Evolutionary conservation across 2,888 invertebrate species (phyloP).

Genomic region (Lasioglossum villosulum): DNA sequence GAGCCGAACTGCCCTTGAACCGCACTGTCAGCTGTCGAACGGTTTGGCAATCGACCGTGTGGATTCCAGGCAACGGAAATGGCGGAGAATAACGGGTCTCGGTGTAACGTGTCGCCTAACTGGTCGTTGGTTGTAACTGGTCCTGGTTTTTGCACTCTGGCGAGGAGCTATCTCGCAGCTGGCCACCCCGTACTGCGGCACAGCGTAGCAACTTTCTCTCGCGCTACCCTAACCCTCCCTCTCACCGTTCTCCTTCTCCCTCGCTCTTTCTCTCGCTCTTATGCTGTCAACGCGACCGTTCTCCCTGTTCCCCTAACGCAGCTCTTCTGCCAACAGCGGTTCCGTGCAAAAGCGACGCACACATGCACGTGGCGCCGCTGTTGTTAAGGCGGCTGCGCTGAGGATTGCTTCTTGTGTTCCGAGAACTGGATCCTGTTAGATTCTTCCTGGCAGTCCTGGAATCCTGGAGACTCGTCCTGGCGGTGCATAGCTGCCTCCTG

Average conservation of each 20-base stretch:
- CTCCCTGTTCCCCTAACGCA: not conserved
- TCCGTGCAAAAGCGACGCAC: slow-evolving; percentile 68
- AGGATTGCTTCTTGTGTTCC: slow-evolving; percentile 57
- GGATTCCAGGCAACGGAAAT: slow-evolving; percentile 42
- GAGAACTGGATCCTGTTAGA: slow-evolving; percentile 34
- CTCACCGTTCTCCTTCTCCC: slow-evolving; percentile 38
- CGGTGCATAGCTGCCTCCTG: slow-evolving; percentile 20
- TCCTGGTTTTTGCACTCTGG: not conserved
- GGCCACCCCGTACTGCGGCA: slow-evolving; percentile 81
- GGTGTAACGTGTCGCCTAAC: slow-evolving; percentile 21
- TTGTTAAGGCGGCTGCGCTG: slow-evolving; percentile 83
- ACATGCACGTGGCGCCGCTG: slow-evolving; percentile 81
- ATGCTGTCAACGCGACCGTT: slow-evolving; percentile 25
- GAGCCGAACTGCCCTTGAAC: slow-evolving; percentile 12
- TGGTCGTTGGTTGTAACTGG: not conserved
- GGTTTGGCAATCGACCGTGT: not conserved
- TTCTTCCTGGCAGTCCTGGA: slow-evolving; percentile 29
- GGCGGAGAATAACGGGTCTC: slow-evolving; percentile 37
- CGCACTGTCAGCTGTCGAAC: slow-evolving; percentile 9
- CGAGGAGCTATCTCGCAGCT: slow-evolving; percentile 70
- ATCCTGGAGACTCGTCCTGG: not conserved
- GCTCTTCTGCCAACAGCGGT: slow-evolving; percentile 21
- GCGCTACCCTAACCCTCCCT: slow-evolving; percentile 64
- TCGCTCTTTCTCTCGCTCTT: slow-evolving; percentile 24
- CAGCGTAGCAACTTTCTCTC: slow-evolving; percentile 79